phyloP scores from a whole-genome alignment of 2,888 invertebrate species.

The Anoncus sp. region DNA sequence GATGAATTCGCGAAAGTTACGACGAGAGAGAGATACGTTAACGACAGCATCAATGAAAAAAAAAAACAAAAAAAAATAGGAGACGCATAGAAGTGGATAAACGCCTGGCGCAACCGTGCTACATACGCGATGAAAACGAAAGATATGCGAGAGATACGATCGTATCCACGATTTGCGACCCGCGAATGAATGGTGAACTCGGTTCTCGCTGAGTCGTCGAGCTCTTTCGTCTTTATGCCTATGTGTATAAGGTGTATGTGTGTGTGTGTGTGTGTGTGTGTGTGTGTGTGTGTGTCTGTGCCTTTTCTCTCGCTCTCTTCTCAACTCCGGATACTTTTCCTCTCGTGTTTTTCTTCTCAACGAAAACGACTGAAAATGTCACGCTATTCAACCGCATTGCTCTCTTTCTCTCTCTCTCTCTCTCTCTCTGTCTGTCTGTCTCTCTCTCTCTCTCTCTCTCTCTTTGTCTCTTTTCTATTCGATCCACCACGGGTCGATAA shows the following conservation, averaged over 20 bases:
- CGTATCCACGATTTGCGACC: conserved; percentile 39
- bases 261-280: conserved; percentile 8
- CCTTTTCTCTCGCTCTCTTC: conserved; percentile 31
- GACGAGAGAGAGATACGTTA: conserved; percentile 23
- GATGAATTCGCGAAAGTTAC: conserved; percentile 46
- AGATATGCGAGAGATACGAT: conserved; percentile 45
- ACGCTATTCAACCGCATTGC: conserved; percentile 54
- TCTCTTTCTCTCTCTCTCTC: conserved; percentile 8
- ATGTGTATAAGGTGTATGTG: too few species aligned
- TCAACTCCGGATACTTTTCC: conserved; percentile 50
- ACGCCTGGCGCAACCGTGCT: conserved; percentile 6
- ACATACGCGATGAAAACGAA: conserved; percentile 14
- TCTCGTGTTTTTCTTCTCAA: conserved; percentile 55
- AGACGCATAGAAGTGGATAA: conserved; percentile 44
- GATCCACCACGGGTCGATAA: conserved; percentile 48
- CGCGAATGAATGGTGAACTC: conserved; percentile 49
- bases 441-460: conserved; percentile 6
- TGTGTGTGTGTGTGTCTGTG: conserved; percentile 3
- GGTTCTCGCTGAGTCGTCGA: conserved; percentile 31
- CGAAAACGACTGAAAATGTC: conserved; percentile 58
- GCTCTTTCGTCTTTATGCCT: conserved; percentile 43
- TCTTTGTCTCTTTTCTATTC: conserved; percentile 10
- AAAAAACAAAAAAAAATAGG: conserved; percentile 24
- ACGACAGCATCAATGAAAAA: conserved; percentile 28
- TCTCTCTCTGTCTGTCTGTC: background rate